A percentile compares a stretch with the other conserved stretches of the same genome.
Evolutionary conservation across 2,797 vertebrate species (phyloP).

Genomic region (Malurus leucopterus): DNA sequence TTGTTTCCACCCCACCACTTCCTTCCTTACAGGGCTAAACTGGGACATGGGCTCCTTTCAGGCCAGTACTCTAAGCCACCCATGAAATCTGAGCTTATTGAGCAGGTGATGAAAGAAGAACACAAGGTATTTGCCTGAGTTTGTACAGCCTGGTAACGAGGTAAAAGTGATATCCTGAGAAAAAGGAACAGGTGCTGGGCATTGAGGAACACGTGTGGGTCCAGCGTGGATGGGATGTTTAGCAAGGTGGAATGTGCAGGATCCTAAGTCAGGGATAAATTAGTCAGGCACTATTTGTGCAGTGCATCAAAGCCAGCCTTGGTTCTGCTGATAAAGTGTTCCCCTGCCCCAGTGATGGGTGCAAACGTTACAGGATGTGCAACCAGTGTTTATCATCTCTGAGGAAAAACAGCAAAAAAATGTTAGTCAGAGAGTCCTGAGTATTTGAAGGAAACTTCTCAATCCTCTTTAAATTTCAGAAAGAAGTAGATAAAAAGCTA

Average conservation of each 20-base stretch:
- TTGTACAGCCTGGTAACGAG: neutral
- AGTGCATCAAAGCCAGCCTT: neutral
- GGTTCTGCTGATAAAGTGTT: neutral
- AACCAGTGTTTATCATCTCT: neutral
- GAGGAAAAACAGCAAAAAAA: neutral
- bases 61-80: constrained; percentile 96
- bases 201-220: neutral
- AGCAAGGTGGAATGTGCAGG: constrained; percentile 19
- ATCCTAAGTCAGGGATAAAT: constrained; percentile 25
- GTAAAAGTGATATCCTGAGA: constrained; percentile 39
- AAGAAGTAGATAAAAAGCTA: neutral
- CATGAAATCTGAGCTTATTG: constrained; percentile 96
- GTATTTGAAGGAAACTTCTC: neutral
- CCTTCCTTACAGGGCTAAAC: constrained; percentile 85
- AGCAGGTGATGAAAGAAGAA: constrained; percentile 99
- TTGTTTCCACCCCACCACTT: constrained; percentile 6
- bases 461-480: neutral
- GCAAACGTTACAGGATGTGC: neutral
- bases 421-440: neutral
- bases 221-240: neutral
- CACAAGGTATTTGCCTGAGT: constrained; percentile 89
- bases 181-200: constrained; percentile 31
- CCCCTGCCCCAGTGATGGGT: neutral
- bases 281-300: constrained; percentile 58
- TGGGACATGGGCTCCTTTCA: constrained; percentile 95